Evolutionary conservation across 2,113 vertebrate genomes (phyloP).

Genomic region (Notothenia rossii): DNA sequence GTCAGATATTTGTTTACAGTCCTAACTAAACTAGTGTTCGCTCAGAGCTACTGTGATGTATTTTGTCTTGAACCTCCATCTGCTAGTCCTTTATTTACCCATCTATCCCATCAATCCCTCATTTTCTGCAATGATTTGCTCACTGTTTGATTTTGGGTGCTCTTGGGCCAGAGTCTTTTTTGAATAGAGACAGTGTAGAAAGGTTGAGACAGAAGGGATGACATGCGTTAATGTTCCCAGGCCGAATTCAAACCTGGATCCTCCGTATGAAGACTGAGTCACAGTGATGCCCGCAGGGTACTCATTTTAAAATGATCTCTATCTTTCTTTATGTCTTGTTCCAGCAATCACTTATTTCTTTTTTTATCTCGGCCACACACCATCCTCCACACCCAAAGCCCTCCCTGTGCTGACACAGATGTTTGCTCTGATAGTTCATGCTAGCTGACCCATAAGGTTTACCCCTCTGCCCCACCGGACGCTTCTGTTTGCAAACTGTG

Average conservation of each 20-base stretch:
- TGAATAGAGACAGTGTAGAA: not conserved
- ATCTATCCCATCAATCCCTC: not conserved
- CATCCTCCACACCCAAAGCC: conserved; percentile 7
- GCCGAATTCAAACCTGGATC: no score
- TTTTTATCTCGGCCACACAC: conserved; percentile 5
- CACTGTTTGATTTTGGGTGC: not conserved
- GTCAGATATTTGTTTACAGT: conserved; percentile 2
- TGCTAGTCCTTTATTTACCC: not conserved
- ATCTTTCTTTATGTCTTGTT: not conserved
- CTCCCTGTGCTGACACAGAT: conserved; percentile 48
- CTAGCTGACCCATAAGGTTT: conserved; percentile 81
- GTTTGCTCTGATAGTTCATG: conserved; percentile 52
- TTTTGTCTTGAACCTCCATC: conserved; percentile 15
- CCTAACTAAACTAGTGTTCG: not conserved
- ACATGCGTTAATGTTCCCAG: no score
- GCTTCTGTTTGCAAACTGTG: conserved; percentile 89
- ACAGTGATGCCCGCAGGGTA: no score
- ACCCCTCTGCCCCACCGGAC: conserved; percentile 42
- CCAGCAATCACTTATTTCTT: not conserved
- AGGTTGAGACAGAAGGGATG: no score
- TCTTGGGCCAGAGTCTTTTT: not conserved
- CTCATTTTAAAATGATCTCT: not conserved
- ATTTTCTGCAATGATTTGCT: not conserved
- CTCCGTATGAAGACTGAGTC: no score
- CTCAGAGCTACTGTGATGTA: conserved; percentile 1